Evolutionary conservation across 2,113 vertebrate genomes (phyloP).

Genomic region (Oryctolagus cuniculus): mOryCun1.1 NC_091453.1:121867001-121867500

Average conservation of each 20-base stretch:
- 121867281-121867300: not conserved
- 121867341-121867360: not conserved
- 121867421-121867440: not conserved
- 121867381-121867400: not conserved
- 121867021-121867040: not conserved
- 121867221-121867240: not conserved
- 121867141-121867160: not conserved
- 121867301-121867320: not conserved
- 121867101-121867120: not conserved
- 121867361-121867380: not conserved
- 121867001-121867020: not conserved
- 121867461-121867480: not conserved
- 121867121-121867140: not conserved
- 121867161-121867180: no score
- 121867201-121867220: not conserved
- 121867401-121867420: constrained; percentile 7
- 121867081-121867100: not conserved
- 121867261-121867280: not conserved
- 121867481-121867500: not conserved
- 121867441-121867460: not conserved
- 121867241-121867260: not conserved
- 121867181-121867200: not conserved
- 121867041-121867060: not conserved
- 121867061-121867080: not conserved
- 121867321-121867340: not conserved